Evolutionary conservation across 2,113 vertebrate genomes (phyloP).

Genomic region (Xiphophorus hellerii): DNA sequence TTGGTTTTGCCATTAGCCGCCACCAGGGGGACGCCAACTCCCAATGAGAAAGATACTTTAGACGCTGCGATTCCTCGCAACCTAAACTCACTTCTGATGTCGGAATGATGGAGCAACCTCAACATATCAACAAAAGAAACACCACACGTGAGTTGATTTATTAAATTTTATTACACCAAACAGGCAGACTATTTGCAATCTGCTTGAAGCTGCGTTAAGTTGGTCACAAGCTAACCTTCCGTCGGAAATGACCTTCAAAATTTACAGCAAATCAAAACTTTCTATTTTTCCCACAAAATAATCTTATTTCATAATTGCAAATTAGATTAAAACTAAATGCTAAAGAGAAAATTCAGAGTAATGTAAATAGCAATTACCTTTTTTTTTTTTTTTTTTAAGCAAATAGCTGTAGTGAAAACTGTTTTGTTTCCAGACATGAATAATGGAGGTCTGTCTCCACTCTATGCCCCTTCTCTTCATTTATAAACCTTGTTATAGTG

Average conservation of each 20-base stretch:
- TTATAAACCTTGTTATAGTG: too few species aligned
- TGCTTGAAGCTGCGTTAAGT: background rate
- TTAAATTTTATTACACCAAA: background rate
- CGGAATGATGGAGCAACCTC: background rate
- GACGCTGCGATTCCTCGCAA: background rate
- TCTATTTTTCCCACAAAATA: background rate
- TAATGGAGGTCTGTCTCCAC: too few species aligned
- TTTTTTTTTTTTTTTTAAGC: too few species aligned
- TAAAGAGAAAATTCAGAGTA: too few species aligned
- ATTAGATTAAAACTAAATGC: too few species aligned
- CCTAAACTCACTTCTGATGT: background rate
- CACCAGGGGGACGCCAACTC: slow-evolving; percentile 60
- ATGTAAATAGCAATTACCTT: too few species aligned
- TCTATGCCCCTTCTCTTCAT: too few species aligned
- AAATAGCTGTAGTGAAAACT: too few species aligned
- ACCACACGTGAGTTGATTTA: background rate
- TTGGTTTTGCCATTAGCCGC: background rate
- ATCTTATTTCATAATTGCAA: too few species aligned
- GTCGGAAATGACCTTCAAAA: background rate
- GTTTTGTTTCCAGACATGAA: too few species aligned
- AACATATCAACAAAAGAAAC: background rate
- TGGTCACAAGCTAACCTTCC: background rate
- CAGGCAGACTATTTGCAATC: background rate
- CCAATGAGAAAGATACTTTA: background rate
- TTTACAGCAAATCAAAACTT: background rate